Conservation (phyloP, 2,113 vertebrate species). For the Ornithorhynchus anatinus region DNA sequence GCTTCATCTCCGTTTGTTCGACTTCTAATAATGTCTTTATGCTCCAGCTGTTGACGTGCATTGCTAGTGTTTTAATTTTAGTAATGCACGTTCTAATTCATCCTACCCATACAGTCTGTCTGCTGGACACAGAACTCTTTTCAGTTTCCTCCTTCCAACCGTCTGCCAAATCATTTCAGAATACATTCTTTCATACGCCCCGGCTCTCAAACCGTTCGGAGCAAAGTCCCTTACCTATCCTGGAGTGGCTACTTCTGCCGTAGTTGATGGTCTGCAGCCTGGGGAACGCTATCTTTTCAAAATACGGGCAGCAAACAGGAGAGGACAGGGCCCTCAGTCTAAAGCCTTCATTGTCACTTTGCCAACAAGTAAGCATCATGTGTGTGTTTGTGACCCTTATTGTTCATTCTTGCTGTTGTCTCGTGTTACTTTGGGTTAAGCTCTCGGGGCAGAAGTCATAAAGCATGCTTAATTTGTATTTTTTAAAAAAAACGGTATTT, state of each 20-base stretch:
- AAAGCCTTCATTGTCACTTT: conserved; percentile 89
- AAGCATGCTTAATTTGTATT: no score
- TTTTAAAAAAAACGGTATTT: no score
- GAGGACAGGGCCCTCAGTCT: conserved; percentile 91
- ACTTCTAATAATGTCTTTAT: conserved; percentile 24
- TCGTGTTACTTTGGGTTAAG: conserved; percentile 8
- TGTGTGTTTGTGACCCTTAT: not conserved
- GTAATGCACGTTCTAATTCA: conserved; percentile 71
- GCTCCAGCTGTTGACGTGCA: conserved; percentile 60
- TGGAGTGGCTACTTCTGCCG: conserved; percentile 83
- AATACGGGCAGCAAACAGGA: conserved; percentile 92
- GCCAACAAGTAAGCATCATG: conserved; percentile 82
- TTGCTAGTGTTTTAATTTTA: conserved; percentile 63
- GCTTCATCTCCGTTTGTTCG: not conserved
- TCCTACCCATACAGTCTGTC: conserved; percentile 72
- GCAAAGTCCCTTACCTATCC: conserved; percentile 89
- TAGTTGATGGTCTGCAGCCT: conserved; percentile 88
- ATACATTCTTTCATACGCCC: conserved; percentile 96
- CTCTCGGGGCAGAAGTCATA: not conserved
- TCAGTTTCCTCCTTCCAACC: conserved; percentile 75
- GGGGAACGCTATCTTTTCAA: conserved; percentile 97
- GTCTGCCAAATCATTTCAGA: conserved; percentile 87
- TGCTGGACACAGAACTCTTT: conserved; percentile 71
- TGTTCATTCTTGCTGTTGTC: not conserved
- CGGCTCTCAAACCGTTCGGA: conserved; percentile 96